phyloP scores from a whole-genome alignment of 1,140 invertebrate genomes.

The Bombus haemorrhoidalis region DNA sequence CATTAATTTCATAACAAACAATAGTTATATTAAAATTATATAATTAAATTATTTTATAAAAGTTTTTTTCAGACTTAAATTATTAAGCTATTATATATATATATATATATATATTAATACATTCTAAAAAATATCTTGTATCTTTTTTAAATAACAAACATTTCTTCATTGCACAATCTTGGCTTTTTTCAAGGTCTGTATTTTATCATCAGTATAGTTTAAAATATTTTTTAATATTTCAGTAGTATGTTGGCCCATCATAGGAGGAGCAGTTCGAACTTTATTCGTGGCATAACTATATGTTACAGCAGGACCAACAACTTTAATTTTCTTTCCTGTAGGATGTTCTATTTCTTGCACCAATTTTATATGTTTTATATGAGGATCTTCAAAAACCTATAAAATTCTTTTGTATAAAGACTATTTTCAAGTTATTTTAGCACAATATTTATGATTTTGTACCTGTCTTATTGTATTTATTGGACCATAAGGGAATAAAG shows the following conservation, averaged over 20 bases:
- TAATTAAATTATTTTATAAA: slow-evolving; percentile 1
- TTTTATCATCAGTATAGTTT: slow-evolving; percentile 85
- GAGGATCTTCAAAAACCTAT: slow-evolving; percentile 93
- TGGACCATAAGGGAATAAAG: slow-evolving; percentile 93
- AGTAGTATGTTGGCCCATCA: slow-evolving; percentile 93
- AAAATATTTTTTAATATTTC: slow-evolving; percentile 89
- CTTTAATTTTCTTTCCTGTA: slow-evolving; percentile 87
- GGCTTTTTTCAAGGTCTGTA: slow-evolving; percentile 83
- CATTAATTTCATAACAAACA: slow-evolving; percentile 3
- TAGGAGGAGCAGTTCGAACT: slow-evolving; percentile 90
- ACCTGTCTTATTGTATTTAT: slow-evolving; percentile 92
- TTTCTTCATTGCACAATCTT: slow-evolving; percentile 82
- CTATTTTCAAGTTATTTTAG: background rate
- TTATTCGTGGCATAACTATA: slow-evolving; percentile 89
- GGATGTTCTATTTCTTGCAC: slow-evolving; percentile 91
- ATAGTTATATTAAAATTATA: slow-evolving; percentile 2
- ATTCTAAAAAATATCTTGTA: background rate
- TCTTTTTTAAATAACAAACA: background rate
- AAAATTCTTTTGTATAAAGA: slow-evolving; percentile 48
- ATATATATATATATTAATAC: background rate
- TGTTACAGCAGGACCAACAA: slow-evolving; percentile 93
- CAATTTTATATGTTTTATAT: slow-evolving; percentile 89
- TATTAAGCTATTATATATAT: slow-evolving; percentile 29
- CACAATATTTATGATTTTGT: slow-evolving; percentile 41
- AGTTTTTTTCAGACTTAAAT: slow-evolving; percentile 20